Percentiles rank a stretch among this genome's conserved stretches.
These are phyloP conservation scores for Drosophila triauraria DNA, from an alignment of 1,140 invertebrate genomes.

Conservation along the genomic window DNA sequence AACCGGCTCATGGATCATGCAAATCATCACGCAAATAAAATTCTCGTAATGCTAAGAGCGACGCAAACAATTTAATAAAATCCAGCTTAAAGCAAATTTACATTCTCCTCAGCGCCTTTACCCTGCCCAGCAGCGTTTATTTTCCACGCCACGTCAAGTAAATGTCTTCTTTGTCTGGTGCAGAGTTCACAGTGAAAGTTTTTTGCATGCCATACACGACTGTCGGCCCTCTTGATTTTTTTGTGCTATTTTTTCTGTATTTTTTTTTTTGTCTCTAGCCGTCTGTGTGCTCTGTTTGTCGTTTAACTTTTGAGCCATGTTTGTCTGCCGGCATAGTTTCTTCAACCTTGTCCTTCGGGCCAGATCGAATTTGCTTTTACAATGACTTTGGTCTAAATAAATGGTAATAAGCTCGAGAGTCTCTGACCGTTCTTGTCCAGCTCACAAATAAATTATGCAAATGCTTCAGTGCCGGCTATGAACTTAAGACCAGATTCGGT, in stretches of 20 bases:
- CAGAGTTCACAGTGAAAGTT: constrained; percentile 64
- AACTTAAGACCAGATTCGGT: constrained; percentile 25
- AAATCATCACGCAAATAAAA: constrained; percentile 78
- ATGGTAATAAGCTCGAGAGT: constrained; percentile 77
- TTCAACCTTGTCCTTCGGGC: constrained; percentile 26
- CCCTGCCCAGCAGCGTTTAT: not conserved
- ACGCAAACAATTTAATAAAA: constrained; percentile 82
- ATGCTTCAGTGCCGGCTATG: constrained; percentile 46
- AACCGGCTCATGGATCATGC: constrained; percentile 60
- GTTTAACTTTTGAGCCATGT: constrained; percentile 58
- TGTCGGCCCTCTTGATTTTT: constrained; percentile 30
- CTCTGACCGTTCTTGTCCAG: constrained; percentile 57
- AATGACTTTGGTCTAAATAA: constrained; percentile 64
- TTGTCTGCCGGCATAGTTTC: constrained; percentile 48
- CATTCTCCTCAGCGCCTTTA: constrained; percentile 57
- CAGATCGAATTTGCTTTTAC: constrained; percentile 70
- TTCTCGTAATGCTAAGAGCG: constrained; percentile 58
- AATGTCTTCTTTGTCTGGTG: constrained; percentile 74
- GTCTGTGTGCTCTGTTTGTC: constrained; percentile 38
- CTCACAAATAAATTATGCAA: constrained; percentile 71
- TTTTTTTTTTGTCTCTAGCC: constrained; percentile 9
- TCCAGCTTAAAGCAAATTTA: constrained; percentile 75
- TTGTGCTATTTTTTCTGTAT: not conserved
- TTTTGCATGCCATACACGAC: constrained; percentile 49
- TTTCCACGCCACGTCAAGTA: constrained; percentile 1